phyloP scores from a whole-genome alignment of 2,888 invertebrate genomes.

The Lathronympha strigana region DNA sequence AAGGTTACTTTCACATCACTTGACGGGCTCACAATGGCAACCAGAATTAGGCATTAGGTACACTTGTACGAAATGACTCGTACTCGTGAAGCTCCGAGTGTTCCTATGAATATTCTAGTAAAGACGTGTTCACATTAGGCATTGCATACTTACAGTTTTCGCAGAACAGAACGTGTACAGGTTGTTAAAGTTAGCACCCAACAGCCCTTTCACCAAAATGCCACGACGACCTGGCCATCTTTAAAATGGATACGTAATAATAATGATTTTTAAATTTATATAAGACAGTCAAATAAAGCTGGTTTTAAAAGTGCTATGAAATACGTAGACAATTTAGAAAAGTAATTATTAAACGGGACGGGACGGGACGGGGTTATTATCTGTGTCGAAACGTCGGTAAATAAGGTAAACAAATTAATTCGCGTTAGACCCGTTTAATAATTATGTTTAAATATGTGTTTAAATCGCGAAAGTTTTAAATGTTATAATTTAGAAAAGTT shows the following conservation, averaged over 20 bases:
- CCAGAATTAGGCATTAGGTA: slow-evolving; percentile 59
- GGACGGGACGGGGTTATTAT: too few species aligned
- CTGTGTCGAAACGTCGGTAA: too few species aligned
- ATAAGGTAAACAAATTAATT: too few species aligned
- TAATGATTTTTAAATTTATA: background rate
- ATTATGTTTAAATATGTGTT: too few species aligned
- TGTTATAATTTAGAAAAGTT: too few species aligned
- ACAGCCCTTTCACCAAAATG: background rate
- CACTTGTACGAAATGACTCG: slow-evolving; percentile 49
- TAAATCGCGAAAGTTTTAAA: too few species aligned
- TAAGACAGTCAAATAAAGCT: background rate
- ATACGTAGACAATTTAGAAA: background rate
- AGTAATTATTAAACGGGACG: background rate
- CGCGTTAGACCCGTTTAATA: too few species aligned
- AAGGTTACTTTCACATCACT: slow-evolving; percentile 62
- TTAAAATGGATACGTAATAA: background rate
- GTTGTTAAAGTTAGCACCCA: slow-evolving; percentile 12
- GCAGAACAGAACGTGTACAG: slow-evolving; percentile 14
- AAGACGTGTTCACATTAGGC: slow-evolving; percentile 27
- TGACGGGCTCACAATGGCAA: slow-evolving; percentile 55
- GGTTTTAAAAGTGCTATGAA: too few species aligned
- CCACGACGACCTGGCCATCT: too few species aligned
- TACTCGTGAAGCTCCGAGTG: slow-evolving; percentile 48
- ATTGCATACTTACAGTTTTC: slow-evolving; percentile 13
- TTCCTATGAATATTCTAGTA: slow-evolving; percentile 57